Evolutionary conservation across 2,888 invertebrate genomes (phyloP), one percentile per base, ranked within the genome.

Genomic region (Tyria jacobaeae): DNA sequence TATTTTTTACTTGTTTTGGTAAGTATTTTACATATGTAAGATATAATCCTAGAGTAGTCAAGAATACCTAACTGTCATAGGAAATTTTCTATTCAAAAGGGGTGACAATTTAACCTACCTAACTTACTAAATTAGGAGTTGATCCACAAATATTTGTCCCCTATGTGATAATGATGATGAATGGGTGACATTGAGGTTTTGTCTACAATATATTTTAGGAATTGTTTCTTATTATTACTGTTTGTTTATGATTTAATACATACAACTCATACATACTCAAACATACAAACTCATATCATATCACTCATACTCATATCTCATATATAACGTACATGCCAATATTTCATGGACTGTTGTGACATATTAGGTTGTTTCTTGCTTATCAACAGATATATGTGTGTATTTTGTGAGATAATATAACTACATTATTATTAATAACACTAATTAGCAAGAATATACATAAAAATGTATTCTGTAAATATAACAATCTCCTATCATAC

Each of bases 1-100:
- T 96, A 57, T 95, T 95, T 84, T 94, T 96, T 81, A 89, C 89
- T 68, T 93, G 90, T 63, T 94, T 94, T 88, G 95, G 95, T 95
- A 87, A 91, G 92, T 72, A 24, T 34, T 56, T 56, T 14, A 41
- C 10, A 6, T 0, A 9, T n/a, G n/a, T n/a, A n/a, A n/a, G n/a
- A n/a, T n/a, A 5, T 12, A 44, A 44, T 21, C 12, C 17, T 4
- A 0, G 21, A 10, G n/a, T 10, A 41, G 21, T 17, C 2, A 12
- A 10, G 2, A 44, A 6, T 21, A 2, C 3, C 12, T 17, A 44
- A n/a, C n/a, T 44, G 44, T 21, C 21, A 21, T 21, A 1, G 4
- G 3, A 9, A n/a, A 17, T 41, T 41, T 7, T 44, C 9, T 21
- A 10, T 4, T 2, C 44, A 44, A 10, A 17, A 10, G 12, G 12